Conservation (phyloP, 2,797 vertebrate genomes). For the Myioborus melanocephalus region DNA sequence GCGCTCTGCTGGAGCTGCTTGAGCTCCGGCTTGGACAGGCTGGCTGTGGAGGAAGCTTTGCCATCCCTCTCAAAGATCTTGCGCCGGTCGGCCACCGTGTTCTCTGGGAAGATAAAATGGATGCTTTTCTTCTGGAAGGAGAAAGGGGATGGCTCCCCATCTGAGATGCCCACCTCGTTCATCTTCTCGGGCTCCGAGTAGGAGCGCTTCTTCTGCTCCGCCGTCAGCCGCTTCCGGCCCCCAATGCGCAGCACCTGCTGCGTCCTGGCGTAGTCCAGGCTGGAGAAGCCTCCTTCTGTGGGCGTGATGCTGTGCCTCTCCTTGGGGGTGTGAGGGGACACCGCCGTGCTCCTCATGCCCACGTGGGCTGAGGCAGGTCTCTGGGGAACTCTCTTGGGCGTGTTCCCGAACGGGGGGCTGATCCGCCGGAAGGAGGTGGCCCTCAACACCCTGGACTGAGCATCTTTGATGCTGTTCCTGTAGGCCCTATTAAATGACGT, state of each 20-base stretch:
- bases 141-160: slow-evolving; percentile 59
- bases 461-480: slow-evolving; percentile 88
- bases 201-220: slow-evolving; percentile 91
- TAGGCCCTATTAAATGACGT: slow-evolving; percentile 79
- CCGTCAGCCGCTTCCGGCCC: slow-evolving; percentile 84
- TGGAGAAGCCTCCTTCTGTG: slow-evolving; percentile 1
- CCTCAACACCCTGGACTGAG: slow-evolving; percentile 85
- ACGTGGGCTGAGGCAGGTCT: slow-evolving; percentile 79
- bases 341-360: slow-evolving; percentile 6
- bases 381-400: slow-evolving; percentile 63
- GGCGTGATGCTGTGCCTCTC: slow-evolving; percentile 85
- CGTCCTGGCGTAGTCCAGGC: slow-evolving; percentile 32
- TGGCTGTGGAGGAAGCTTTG: slow-evolving; percentile 69
- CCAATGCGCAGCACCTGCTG: slow-evolving; percentile 79
- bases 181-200: slow-evolving; percentile 95
- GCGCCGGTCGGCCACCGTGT: slow-evolving; percentile 85
- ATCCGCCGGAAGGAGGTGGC: slow-evolving; percentile 88
- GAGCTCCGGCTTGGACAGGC: slow-evolving; percentile 80
- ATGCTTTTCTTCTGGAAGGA: slow-evolving; percentile 68
- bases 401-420: slow-evolving; percentile 59
- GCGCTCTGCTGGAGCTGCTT: slow-evolving; percentile 91
- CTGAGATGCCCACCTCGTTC: slow-evolving; percentile 87
- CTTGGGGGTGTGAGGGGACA: slow-evolving; percentile 85
- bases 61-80: slow-evolving; percentile 86
- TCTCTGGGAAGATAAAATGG: slow-evolving; percentile 76